These are phyloP conservation scores for Diaphora mendica DNA, from an alignment of 2,888 invertebrate species.

Conservation along the genomic window DNA sequence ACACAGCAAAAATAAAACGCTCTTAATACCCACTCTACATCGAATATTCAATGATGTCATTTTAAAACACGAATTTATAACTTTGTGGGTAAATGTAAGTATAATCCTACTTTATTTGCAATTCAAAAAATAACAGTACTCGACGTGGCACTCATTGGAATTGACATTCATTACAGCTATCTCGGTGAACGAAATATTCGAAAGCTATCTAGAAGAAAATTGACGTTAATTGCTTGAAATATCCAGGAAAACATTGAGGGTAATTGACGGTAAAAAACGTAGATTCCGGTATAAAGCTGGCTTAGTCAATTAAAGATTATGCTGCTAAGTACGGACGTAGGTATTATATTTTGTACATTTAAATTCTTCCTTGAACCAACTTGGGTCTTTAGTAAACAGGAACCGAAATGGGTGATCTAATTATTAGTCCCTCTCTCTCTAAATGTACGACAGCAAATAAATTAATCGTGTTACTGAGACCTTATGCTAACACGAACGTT, in stretches of 20 bases:
- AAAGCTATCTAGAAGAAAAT: constrained; percentile 58
- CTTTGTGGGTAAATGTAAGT: constrained; percentile 31
- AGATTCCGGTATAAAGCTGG: constrained; percentile 40
- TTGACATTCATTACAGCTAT: constrained; percentile 56
- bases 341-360: constrained; percentile 31
- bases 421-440: constrained; percentile 62
- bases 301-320: constrained; percentile 38
- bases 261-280: constrained; percentile 59
- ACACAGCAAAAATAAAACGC: constrained; percentile 28
- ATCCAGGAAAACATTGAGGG: constrained; percentile 59
- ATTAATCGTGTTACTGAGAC: constrained; percentile 74
- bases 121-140: constrained; percentile 47
- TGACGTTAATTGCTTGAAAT: constrained; percentile 66
- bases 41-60: constrained; percentile 41
- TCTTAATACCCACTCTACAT: constrained; percentile 24
- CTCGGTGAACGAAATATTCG: constrained; percentile 57
- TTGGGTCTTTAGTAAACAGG: constrained; percentile 41
- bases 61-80: constrained; percentile 39
- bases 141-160: constrained; percentile 55
- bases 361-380: constrained; percentile 37
- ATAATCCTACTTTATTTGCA: constrained; percentile 39
- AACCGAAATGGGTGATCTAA: constrained; percentile 58
- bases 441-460: constrained; percentile 71
- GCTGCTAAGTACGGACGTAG: constrained; percentile 15
- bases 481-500: constrained; percentile 70